Evolutionary conservation across 2,888 invertebrate species (phyloP).

Genomic region (Mamestra brassicae): DNA sequence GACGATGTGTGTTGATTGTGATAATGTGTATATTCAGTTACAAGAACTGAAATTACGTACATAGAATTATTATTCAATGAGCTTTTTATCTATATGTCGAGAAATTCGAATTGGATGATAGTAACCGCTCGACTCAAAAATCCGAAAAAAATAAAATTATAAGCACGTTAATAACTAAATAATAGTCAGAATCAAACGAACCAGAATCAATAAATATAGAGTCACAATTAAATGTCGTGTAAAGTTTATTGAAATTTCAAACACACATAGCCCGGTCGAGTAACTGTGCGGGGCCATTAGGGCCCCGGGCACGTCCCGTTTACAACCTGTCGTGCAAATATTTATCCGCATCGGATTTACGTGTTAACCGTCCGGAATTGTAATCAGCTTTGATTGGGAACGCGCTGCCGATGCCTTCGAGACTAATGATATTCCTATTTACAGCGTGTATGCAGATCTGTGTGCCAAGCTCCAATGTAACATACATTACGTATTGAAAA

Average conservation of each 20-base stretch:
- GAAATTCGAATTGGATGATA: background rate
- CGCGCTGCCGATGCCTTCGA: slow-evolving; percentile 62
- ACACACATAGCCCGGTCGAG: slow-evolving; percentile 77
- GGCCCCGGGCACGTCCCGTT: slow-evolving; percentile 84
- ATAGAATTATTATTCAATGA: background rate
- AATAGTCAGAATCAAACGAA: slow-evolving; percentile 47
- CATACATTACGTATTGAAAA: slow-evolving; percentile 18
- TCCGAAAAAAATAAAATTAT: background rate
- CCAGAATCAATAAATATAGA: slow-evolving; percentile 55
- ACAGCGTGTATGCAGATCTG: slow-evolving; percentile 38
- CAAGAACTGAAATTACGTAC: background rate
- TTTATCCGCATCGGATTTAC: slow-evolving; percentile 89
- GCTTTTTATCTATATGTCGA: background rate
- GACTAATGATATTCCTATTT: slow-evolving; percentile 64
- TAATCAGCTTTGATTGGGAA: slow-evolving; percentile 87
- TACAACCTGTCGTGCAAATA: slow-evolving; percentile 90
- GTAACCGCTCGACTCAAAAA: background rate
- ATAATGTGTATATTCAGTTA: background rate
- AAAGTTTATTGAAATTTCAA: slow-evolving; percentile 76
- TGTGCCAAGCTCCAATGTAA: slow-evolving; percentile 31
- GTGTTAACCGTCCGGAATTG: slow-evolving; percentile 86
- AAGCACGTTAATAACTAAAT: slow-evolving; percentile 2
- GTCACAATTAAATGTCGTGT: slow-evolving; percentile 62
- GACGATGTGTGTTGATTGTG: slow-evolving; percentile 2
- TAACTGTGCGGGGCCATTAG: slow-evolving; percentile 85